Conservation (phyloP, 2,113 vertebrate genomes). For the Neolamprologus fasciatus region DNA sequence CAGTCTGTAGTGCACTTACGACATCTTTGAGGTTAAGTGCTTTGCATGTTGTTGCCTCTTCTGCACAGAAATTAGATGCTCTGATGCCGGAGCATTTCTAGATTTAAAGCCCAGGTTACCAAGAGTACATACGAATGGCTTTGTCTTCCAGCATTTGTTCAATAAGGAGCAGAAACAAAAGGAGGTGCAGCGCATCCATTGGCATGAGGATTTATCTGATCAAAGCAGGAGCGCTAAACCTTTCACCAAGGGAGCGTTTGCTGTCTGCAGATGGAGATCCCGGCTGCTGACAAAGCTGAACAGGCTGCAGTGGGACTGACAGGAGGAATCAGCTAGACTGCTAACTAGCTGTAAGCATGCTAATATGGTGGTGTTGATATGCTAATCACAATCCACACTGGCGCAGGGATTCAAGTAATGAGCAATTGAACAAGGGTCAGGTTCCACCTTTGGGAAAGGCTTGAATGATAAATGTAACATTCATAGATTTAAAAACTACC, state of each 20-base stretch:
- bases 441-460: slow-evolving; percentile 19
- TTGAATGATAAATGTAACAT: slow-evolving; percentile 9
- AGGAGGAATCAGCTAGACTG: neutral
- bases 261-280: slow-evolving; percentile 28
- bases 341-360: slow-evolving; percentile 36
- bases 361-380: slow-evolving; percentile 51
- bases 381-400: slow-evolving; percentile 31
- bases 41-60: neutral
- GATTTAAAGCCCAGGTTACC: neutral
- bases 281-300: slow-evolving; percentile 42
- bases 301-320: slow-evolving; percentile 6
- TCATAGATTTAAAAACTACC: neutral
- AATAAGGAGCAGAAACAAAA: neutral
- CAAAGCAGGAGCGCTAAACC: slow-evolving; percentile 35
- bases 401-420: slow-evolving; percentile 27
- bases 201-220: slow-evolving; percentile 46
- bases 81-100: neutral
- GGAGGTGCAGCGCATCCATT: neutral
- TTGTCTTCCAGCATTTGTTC: neutral
- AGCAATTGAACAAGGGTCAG: slow-evolving; percentile 39
- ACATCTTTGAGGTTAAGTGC: slow-evolving; percentile 20
- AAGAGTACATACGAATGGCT: neutral
- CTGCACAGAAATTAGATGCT: neutral
- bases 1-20: slow-evolving; percentile 16
- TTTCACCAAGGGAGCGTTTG: neutral